Conservation (phyloP, 1,140 invertebrate genomes). For the Cherax destructor region DNA sequence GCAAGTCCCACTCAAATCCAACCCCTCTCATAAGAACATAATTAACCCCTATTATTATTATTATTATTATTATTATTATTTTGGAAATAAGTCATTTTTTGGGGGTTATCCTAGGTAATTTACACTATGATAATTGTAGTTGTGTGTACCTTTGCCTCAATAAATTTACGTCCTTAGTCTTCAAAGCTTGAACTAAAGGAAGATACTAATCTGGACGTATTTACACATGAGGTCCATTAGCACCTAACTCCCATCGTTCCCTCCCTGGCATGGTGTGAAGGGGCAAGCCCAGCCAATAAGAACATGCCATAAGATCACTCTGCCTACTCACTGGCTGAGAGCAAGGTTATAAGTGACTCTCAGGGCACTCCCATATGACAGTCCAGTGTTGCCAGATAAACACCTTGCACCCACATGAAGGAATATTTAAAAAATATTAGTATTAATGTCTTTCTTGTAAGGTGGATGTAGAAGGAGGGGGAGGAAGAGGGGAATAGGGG, state of each 20-base stretch:
- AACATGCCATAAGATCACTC: neutral
- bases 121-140: no score
- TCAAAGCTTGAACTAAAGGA: no score
- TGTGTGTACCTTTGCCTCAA: no score
- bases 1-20: no score
- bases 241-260: no score
- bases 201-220: neutral
- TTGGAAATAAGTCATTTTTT: no score
- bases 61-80: no score
- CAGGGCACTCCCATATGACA: neutral
- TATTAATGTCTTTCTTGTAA: neutral
- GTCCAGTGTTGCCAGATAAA: neutral
- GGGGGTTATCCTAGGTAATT: no score
- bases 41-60: neutral
- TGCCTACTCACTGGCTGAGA: neutral
- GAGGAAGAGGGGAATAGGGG: neutral
- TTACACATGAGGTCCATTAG: neutral
- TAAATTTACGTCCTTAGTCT: no score
- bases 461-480: neutral
- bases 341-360: neutral
- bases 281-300: neutral
- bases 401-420: neutral
- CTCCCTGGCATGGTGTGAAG: no score
- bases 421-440: neutral
- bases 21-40: no score